phyloP scores from a whole-genome alignment of 2,113 vertebrate genomes.

The Aepyceros melampus region DNA sequence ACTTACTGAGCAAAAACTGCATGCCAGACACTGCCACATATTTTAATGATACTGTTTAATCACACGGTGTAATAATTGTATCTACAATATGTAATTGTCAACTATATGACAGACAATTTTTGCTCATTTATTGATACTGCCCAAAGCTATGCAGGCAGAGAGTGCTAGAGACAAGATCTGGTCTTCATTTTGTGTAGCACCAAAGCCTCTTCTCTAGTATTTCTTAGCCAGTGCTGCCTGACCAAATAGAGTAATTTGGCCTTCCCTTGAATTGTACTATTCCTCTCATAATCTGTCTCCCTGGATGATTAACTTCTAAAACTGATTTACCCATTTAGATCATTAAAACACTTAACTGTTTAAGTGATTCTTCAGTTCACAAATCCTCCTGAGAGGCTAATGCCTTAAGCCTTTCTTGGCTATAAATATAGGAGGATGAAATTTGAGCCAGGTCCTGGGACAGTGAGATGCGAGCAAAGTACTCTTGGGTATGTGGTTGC shows the following conservation, averaged over 20 bases:
- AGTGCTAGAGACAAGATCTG: not conserved
- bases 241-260: not conserved
- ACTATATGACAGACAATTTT: not conserved
- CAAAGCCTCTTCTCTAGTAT: not conserved
- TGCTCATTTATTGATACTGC: not conserved
- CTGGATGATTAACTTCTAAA: not conserved
- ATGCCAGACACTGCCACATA: not conserved
- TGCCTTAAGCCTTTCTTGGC: not conserved
- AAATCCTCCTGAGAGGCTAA: not conserved
- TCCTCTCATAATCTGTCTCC: not conserved
- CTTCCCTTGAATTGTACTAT: not conserved
- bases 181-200: not conserved
- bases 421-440: not conserved
- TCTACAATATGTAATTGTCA: not conserved
- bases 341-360: not conserved
- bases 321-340: not conserved
- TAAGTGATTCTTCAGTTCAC: not conserved
- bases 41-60: not conserved
- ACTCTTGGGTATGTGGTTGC: not conserved
- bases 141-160: not conserved
- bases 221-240: not conserved
- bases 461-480: not conserved
- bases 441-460: not conserved
- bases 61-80: not conserved
- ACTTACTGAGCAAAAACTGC: not conserved